Percentiles rank a stretch among this genome's conserved stretches.
Evolutionary conservation across 2,888 invertebrate species (phyloP).

Genomic region (Terebella lapidaria): DNA sequence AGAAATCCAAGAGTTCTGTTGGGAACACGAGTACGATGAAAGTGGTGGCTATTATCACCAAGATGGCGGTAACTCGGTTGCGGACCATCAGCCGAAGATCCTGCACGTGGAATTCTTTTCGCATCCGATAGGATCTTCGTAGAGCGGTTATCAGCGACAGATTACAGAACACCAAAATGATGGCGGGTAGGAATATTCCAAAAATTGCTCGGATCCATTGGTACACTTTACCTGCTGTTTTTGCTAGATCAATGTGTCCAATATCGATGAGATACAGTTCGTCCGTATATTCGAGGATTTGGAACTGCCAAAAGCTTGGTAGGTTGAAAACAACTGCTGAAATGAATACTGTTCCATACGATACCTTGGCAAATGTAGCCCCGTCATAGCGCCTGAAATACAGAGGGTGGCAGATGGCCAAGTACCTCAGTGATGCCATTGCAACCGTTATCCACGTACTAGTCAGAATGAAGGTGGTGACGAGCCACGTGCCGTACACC

Average conservation of each 20-base stretch:
- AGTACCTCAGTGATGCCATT: constrained; percentile 10
- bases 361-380: not conserved
- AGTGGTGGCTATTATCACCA: constrained; percentile 41
- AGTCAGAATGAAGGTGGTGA: constrained; percentile 10
- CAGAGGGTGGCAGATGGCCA: constrained; percentile 16
- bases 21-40: constrained; percentile 46
- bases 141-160: constrained; percentile 34
- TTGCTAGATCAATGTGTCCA: constrained; percentile 12
- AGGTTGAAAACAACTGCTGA: constrained; percentile 5
- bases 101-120: constrained; percentile 7
- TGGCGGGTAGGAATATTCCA: constrained; percentile 43
- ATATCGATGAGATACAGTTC: constrained; percentile 16
- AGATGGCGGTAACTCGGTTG: constrained; percentile 37
- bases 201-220: constrained; percentile 33
- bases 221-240: constrained; percentile 6
- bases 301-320: constrained; percentile 9
- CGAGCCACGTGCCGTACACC: constrained; percentile 8
- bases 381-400: constrained; percentile 1
- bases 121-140: constrained; percentile 13
- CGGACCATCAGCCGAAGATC: not conserved
- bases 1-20: constrained; percentile 43
- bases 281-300: not conserved
- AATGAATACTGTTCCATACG: constrained; percentile 6
- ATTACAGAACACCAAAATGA: constrained; percentile 44
- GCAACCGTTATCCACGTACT: constrained; percentile 16